Base-by-base conservation (phyloP, 2,888 invertebrate genomes). In the Cerceris ruficornis region DNA sequence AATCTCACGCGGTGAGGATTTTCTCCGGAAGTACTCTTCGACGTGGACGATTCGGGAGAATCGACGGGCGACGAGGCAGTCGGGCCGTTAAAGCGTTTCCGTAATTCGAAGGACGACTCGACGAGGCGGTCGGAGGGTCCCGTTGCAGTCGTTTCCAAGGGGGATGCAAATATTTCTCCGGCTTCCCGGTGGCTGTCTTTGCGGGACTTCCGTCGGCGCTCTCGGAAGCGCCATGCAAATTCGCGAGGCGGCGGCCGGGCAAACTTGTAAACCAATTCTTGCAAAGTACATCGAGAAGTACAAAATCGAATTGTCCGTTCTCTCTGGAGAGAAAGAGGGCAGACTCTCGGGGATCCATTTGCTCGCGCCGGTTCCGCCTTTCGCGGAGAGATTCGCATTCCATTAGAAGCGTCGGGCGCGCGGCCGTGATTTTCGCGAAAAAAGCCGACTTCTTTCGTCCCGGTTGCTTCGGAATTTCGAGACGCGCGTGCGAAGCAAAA, bases 251-350 rank as follows among this genome's bases (percentile, higher is more conserved):
- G 11, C 11, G 14, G 28, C 11, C 15, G 58, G 49, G 42, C 41
- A 42, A 59, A 65, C 65, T 59, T 65, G 42, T 65, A 65, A 71
- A 58, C 49, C 65, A 57, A 71, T 57, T 71, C 50, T 28, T 65
- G 50, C 52, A 71, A 71, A 71, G 54, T 64, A 64, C 58, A 41
- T 46, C 42, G 52, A 42, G 50, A 39, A 55, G 50, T 52, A 28
- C 57, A 55, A 59, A 65, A 71, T 71, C 65, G 65, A 65, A 59
- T 58, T 65, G 64, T 13, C 11, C 50, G 64, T 50, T 28, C 65
- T 71, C 58, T 13, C 70, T 52, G 9, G 9, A 8, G 11, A 28
- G 57, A 50, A 42, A 14, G 41, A 59, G 52, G 50, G 64, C 11
- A 50, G 42, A 59, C 52, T 65, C 64, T 54, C 11, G 49, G 28